A percentile compares a stretch with the other conserved stretches of the same genome.
Evolutionary conservation across 2,113 vertebrate genomes (phyloP).

Genomic region (Morone saxatilis): DNA sequence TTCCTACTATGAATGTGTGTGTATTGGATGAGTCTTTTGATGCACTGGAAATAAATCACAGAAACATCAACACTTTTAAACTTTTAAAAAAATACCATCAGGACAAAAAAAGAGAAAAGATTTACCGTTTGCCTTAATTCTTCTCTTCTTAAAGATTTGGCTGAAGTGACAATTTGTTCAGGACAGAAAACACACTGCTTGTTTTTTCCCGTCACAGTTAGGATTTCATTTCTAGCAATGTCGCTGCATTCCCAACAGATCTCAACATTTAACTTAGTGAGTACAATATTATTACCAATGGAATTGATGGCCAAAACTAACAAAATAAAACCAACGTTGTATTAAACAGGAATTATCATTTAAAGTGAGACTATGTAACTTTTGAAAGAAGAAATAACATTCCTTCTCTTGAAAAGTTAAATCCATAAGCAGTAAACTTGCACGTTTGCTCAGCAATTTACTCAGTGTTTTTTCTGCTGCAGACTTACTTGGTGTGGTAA

Average conservation of each 20-base stretch:
- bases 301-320: not conserved
- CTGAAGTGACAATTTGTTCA: not conserved
- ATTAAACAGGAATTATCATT: not conserved
- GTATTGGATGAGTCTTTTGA: not conserved
- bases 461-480: not conserved
- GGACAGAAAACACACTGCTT: too few relatives aligned
- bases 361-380: not conserved
- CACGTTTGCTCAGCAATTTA: not conserved
- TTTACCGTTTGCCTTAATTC: too few relatives aligned
- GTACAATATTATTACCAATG: not conserved
- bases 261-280: not conserved
- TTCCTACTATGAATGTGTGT: conserved; percentile 29
- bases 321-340: not conserved
- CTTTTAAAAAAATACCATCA: not conserved
- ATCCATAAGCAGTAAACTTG: not conserved
- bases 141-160: too few relatives aligned
- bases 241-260: not conserved
- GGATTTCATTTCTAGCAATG: not conserved
- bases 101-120: not conserved
- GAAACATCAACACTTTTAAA: not conserved
- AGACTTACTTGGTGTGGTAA: not conserved
- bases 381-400: not conserved
- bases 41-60: not conserved
- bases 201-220: too few relatives aligned
- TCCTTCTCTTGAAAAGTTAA: not conserved